These are phyloP conservation scores for Pristionchus entomophagus DNA, from an alignment of 2,888 invertebrate species.

Conservation along the genomic window DNA sequence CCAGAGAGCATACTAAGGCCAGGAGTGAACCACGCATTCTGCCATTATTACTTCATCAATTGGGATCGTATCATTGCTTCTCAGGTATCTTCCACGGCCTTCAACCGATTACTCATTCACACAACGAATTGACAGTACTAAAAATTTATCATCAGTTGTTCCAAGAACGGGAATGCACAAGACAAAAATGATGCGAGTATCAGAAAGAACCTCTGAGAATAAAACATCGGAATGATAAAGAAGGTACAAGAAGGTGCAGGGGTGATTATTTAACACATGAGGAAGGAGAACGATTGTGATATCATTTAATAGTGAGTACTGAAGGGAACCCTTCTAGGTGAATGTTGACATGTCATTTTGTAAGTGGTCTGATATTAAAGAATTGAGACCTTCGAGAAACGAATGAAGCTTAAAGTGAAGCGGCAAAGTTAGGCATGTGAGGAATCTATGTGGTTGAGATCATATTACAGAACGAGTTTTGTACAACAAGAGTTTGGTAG, in stretches of 20 bases:
- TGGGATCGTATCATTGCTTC: too few species aligned
- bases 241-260: too few species aligned
- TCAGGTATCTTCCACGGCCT: constrained; percentile 16
- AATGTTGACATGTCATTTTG: constrained; percentile 7
- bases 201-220: background rate
- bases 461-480: constrained; percentile 12
- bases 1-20: background rate
- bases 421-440: constrained; percentile 9
- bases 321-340: background rate
- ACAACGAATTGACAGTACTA: background rate
- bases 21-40: background rate
- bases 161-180: background rate
- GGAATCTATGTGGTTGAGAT: constrained; percentile 20
- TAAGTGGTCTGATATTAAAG: background rate
- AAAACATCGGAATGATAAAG: background rate
- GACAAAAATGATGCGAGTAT: background rate
- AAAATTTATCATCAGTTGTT: background rate
- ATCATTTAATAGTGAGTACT: background rate
- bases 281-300: background rate
- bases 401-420: background rate
- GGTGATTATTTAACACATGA: constrained; percentile 15
- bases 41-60: background rate
- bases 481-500: background rate
- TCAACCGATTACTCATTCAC: background rate
- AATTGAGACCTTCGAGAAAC: background rate